Evolutionary conservation across 1,140 invertebrate genomes (phyloP), one percentile per base, ranked within the genome.

Genomic region (Ostrea denselamellosa): DNA sequence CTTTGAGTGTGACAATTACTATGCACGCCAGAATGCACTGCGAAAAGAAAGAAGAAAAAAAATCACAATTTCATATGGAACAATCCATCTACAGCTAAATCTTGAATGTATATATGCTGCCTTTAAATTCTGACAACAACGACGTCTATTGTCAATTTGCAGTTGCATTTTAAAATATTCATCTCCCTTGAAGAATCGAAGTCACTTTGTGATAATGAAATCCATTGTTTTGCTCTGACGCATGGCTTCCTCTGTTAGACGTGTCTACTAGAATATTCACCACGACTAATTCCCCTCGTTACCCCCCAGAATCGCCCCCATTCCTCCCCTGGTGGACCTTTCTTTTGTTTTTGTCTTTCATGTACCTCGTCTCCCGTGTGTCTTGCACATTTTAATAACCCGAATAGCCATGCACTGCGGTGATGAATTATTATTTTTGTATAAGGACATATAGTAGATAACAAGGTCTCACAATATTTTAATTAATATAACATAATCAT

Each of bases 1-100:
- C 97, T 94, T 98, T 98, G 4, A 99, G 95, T 0, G 98, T 97
- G 0, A 99, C 97, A 0, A 99, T 96, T 89, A 99, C 98, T 85
- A 99, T 98, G 89, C 97, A 96, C 10, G 98, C 97, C 89, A 99
- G 94, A 84, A 98, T 96, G 94, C 96, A 97, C 97, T 97, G 94
- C 77, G 95, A 95, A 86, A 85, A 68, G 53, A 86, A 83, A 87
- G 84, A 89, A 84, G 62, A 89, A 81, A 86, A 81, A n/a, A 22
- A 68, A n/a, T n/a, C 87, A 25, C 51, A 14, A 12, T 52, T 22
- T 17, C 56, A 62, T 62, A 62, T 62, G 17, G 14, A 62, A 19
- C 17, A 62, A 19, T 44, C 34, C 34, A 44, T 5, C 34, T 1
- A 44, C 34, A 44, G 34, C 34, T 1, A 44, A 44, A 44, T 44